Evolutionary conservation across 2,888 invertebrate species (phyloP).

Genomic region (Lottia gigantea): DNA sequence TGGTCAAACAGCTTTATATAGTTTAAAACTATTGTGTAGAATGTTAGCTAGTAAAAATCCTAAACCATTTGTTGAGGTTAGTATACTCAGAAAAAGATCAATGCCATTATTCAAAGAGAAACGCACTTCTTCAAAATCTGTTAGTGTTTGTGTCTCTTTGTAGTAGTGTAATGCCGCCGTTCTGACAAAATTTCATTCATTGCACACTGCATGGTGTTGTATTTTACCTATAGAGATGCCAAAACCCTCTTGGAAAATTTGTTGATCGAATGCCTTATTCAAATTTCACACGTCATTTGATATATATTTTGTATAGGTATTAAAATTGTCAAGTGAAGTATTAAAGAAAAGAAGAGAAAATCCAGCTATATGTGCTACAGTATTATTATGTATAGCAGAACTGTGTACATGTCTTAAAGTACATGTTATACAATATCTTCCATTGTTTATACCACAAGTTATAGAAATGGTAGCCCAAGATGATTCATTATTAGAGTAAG

Average conservation of each 20-base stretch:
- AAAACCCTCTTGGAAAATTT: too few species aligned
- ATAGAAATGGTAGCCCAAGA: slow-evolving; percentile 43
- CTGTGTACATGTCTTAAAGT: slow-evolving; percentile 81
- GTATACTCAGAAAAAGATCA: neutral
- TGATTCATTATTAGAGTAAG: slow-evolving; percentile 37
- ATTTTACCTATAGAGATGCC: too few species aligned
- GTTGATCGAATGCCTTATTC: too few species aligned
- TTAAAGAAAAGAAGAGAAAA: slow-evolving; percentile 24
- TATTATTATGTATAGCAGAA: slow-evolving; percentile 74
- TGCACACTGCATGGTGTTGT: too few species aligned
- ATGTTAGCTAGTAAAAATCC: slow-evolving; percentile 77
- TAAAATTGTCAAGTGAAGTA: slow-evolving; percentile 22
- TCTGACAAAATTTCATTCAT: too few species aligned
- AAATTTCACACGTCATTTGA: too few species aligned
- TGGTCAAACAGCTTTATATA: slow-evolving; percentile 85
- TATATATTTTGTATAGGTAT: slow-evolving; percentile 17
- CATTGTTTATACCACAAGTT: slow-evolving; percentile 79
- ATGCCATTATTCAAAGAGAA: too few species aligned
- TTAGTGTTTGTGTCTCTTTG: too few species aligned
- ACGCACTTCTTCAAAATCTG: too few species aligned
- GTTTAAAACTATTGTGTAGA: slow-evolving; percentile 84
- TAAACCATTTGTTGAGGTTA: slow-evolving; percentile 76
- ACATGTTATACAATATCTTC: slow-evolving; percentile 80
- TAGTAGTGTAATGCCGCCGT: too few species aligned
- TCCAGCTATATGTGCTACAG: slow-evolving; percentile 53